These are phyloP conservation scores for Papilio gigon DNA, from an alignment of 2,888 invertebrate species.

Conservation along the genomic window DNA sequence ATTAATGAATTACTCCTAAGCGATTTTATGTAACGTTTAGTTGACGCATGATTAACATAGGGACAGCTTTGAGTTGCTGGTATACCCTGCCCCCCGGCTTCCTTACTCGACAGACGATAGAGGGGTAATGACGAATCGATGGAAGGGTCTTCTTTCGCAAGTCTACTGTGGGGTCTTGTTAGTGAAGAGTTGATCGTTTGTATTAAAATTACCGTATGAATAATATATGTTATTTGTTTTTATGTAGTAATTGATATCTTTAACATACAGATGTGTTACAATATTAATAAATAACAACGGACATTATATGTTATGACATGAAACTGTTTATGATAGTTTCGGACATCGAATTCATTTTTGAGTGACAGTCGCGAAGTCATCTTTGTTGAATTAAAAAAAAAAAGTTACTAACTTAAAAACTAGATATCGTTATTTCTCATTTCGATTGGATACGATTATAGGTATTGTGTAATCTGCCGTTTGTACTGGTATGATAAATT, in stretches of 20 bases:
- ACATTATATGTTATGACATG: background rate
- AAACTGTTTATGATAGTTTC: background rate
- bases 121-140: slow-evolving; percentile 25
- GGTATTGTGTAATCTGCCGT: too few relatives aligned
- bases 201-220: slow-evolving; percentile 48
- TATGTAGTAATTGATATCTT: slow-evolving; percentile 28
- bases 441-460: too few relatives aligned
- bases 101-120: background rate
- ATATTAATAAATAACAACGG: slow-evolving; percentile 22
- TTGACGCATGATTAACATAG: slow-evolving; percentile 53
- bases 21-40: slow-evolving; percentile 52
- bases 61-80: slow-evolving; percentile 18
- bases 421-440: too few relatives aligned
- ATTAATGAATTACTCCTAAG: slow-evolving; percentile 66
- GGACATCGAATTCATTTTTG: background rate
- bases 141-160: slow-evolving; percentile 16
- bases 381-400: too few relatives aligned
- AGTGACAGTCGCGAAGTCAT: too few relatives aligned
- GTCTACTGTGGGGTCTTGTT: slow-evolving; percentile 58
- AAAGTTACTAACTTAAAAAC: too few relatives aligned
- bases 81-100: slow-evolving; percentile 25
- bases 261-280: slow-evolving; percentile 35
- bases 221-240: slow-evolving; percentile 47
- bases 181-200: slow-evolving; percentile 56
- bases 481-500: too few relatives aligned